phyloP scores from a whole-genome alignment of 2,888 invertebrate species.

The Andrena hattorfiana region DNA sequence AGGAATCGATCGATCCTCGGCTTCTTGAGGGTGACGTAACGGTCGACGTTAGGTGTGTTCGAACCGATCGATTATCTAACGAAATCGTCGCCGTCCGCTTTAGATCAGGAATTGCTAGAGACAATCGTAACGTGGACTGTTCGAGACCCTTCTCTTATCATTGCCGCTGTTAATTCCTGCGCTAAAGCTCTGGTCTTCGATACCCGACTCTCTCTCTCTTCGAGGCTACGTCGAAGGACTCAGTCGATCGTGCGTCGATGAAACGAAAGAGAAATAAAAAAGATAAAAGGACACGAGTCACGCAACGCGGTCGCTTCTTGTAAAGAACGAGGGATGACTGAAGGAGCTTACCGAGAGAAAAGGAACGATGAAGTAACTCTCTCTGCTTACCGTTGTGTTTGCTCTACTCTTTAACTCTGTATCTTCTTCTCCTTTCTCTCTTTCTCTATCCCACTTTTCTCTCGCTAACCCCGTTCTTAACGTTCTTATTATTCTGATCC shows the following conservation, averaged over 20 bases:
- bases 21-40: background rate
- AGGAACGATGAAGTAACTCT: conserved; percentile 77
- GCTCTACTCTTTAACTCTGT: conserved; percentile 71
- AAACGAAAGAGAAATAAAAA: conserved; percentile 47
- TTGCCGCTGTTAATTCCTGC: conserved; percentile 77
- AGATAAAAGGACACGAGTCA: conserved; percentile 71
- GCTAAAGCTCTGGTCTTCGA: conserved; percentile 84
- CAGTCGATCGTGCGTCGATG: conserved; percentile 23
- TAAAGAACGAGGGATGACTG: conserved; percentile 75
- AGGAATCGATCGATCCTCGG: conserved; percentile 10
- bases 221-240: conserved; percentile 81
- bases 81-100: conserved; percentile 22
- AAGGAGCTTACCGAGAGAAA: conserved; percentile 78
- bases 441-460: conserved; percentile 32
- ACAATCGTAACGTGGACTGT: background rate
- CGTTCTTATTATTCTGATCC: conserved; percentile 27
- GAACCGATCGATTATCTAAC: background rate
- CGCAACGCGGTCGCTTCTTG: conserved; percentile 71
- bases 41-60: conserved; percentile 12
- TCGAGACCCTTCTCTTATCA: background rate
- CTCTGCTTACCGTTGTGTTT: conserved; percentile 82
- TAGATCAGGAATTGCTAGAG: conserved; percentile 55
- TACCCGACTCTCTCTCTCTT: conserved; percentile 84
- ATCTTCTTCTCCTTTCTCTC: conserved; percentile 47
- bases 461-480: conserved; percentile 8